Conservation (phyloP, 2,113 vertebrate species). For the Motacilla tschutschensis region DNA sequence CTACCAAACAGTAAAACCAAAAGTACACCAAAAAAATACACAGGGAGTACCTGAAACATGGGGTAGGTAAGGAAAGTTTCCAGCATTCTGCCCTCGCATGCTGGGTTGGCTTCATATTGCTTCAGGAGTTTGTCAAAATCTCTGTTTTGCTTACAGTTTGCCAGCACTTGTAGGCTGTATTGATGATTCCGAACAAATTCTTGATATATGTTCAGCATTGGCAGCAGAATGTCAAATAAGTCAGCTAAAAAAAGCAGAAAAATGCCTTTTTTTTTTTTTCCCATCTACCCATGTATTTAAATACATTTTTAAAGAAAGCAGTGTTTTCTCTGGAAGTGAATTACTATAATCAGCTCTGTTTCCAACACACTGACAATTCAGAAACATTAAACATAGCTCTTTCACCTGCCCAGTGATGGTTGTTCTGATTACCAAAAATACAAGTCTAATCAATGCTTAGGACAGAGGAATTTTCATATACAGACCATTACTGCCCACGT, state of each 20-base stretch:
- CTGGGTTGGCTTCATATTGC: conserved; percentile 95
- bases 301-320: not conserved
- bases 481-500: not conserved
- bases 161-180: conserved; percentile 95
- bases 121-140: conserved; percentile 98
- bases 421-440: not conserved
- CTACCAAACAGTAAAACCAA: not conserved
- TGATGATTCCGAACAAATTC: conserved; percentile 98
- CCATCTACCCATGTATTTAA: not conserved
- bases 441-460: not conserved
- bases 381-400: not conserved
- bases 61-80: conserved; percentile 98
- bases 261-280: not conserved
- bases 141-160: conserved; percentile 98
- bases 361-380: not conserved
- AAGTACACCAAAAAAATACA: not conserved
- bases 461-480: not conserved
- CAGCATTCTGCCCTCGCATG: conserved; percentile 94
- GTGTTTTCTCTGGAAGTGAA: not conserved
- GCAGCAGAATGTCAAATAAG: conserved; percentile 96
- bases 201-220: conserved; percentile 99
- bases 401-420: not conserved
- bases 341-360: not conserved
- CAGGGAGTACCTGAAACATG: conserved; percentile 92
- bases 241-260: conserved; percentile 81